These are phyloP conservation scores for Dendrocincla tyrannina DNA, from an alignment of 2,797 vertebrate species.

Conservation along the genomic window DNA sequence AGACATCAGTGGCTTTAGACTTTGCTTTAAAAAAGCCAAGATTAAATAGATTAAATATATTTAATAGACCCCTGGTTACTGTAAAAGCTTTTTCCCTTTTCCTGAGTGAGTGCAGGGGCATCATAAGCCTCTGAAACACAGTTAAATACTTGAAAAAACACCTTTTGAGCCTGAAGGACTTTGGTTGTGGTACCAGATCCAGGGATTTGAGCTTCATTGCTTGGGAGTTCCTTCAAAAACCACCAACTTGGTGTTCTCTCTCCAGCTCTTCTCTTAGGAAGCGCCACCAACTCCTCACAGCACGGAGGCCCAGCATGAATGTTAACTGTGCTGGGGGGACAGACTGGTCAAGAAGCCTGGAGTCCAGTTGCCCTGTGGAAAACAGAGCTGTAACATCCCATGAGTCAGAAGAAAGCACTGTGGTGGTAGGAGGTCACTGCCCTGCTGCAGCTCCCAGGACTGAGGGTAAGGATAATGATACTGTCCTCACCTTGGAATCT, in stretches of 20 bases:
- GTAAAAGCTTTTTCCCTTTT: not conserved
- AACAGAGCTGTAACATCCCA: constrained; percentile 8
- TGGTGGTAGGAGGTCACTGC: constrained; percentile 42
- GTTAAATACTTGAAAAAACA: not conserved
- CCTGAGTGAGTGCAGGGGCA: not conserved
- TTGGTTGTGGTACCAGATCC: not conserved
- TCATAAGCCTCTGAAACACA: not conserved
- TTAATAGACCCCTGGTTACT: not conserved
- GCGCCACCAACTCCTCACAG: constrained; percentile 5
- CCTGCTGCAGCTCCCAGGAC: constrained; percentile 46
- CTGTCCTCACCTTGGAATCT: not conserved
- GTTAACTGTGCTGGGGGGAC: constrained; percentile 48
- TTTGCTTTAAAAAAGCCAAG: not conserved
- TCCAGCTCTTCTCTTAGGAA: constrained; percentile 60
- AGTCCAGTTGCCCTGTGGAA: constrained; percentile 50
- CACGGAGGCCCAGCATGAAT: constrained; percentile 67
- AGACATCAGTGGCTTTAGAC: not conserved
- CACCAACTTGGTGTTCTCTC: not conserved
- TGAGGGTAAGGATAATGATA: constrained; percentile 54
- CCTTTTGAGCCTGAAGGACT: not conserved
- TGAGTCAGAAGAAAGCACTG: constrained; percentile 46
- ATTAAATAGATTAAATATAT: not conserved
- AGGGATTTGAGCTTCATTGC: not conserved
- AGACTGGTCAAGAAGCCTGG: constrained; percentile 49
- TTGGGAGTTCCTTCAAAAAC: not conserved